These are phyloP conservation scores for Scomber scombrus DNA, from an alignment of 2,113 vertebrate species.

Conservation along the genomic window DNA sequence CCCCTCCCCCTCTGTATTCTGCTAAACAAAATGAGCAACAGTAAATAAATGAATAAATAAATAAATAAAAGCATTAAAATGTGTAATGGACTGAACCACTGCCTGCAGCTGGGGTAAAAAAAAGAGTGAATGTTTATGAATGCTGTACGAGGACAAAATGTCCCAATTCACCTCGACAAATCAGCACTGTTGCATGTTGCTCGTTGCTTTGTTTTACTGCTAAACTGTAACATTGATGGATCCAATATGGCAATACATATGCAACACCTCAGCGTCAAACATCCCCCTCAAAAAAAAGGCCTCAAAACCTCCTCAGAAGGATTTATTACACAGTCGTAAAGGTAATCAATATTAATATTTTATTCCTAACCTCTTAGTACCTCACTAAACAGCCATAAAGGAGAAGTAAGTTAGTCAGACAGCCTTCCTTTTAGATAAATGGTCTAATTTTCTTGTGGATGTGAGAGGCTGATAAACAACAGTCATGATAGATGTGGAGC, in stretches of 20 bases:
- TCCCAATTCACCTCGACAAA: constrained; percentile 31
- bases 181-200: neutral
- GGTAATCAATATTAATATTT: constrained; percentile 69
- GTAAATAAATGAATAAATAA: constrained; percentile 13
- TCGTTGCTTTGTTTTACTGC: constrained; percentile 16
- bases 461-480: constrained; percentile 71
- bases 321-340: constrained; percentile 53
- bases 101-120: neutral
- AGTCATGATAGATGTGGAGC: constrained; percentile 74
- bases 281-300: neutral
- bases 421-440: constrained; percentile 63
- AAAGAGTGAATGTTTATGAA: neutral
- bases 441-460: constrained; percentile 73
- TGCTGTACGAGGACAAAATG: constrained; percentile 53
- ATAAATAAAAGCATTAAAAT: constrained; percentile 5
- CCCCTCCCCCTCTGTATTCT: constrained; percentile 11
- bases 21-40: constrained; percentile 9
- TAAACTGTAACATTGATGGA: constrained; percentile 6
- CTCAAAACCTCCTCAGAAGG: constrained; percentile 3
- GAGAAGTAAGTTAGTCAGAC: constrained; percentile 51
- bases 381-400: constrained; percentile 59
- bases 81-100: constrained; percentile 4
- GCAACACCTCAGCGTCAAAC: constrained; percentile 9
- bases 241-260: neutral
- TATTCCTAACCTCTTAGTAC: constrained; percentile 21